Conservation (phyloP, 2,888 invertebrate genomes). For the Stenotaenia linearis region DNA sequence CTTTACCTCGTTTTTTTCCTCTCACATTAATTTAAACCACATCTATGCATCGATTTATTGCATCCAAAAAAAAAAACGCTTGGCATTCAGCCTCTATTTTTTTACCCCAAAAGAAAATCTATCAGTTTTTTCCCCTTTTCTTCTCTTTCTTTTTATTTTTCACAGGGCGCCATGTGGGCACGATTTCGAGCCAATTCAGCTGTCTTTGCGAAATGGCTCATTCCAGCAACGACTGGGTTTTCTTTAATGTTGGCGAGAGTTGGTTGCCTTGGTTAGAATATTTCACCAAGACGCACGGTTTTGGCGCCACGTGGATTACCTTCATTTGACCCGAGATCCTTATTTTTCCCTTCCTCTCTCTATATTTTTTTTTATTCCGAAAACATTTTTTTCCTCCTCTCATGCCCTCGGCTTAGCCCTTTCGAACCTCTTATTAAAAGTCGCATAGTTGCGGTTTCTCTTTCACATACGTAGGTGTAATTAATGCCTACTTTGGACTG, state of each 20-base stretch:
- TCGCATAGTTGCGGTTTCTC: background rate
- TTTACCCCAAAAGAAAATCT: background rate
- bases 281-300: conserved; percentile 15
- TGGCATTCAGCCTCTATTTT: background rate
- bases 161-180: conserved; percentile 26
- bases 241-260: conserved; percentile 18
- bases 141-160: background rate
- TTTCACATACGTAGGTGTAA: conserved; percentile 6
- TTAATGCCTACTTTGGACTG: background rate
- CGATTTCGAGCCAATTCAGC: conserved; percentile 21
- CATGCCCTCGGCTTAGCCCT: background rate
- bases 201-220: conserved; percentile 24
- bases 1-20: background rate
- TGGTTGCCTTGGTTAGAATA: conserved; percentile 21
- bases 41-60: background rate
- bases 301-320: conserved; percentile 20
- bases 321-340: conserved; percentile 20
- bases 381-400: background rate
- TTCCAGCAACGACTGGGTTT: conserved; percentile 7
- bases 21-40: background rate
- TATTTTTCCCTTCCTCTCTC: background rate
- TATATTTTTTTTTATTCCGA: background rate
- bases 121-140: background rate
- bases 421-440: background rate
- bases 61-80: background rate